Conservation (phyloP, 2,888 invertebrate genomes). For the Aelia acuminata region DNA sequence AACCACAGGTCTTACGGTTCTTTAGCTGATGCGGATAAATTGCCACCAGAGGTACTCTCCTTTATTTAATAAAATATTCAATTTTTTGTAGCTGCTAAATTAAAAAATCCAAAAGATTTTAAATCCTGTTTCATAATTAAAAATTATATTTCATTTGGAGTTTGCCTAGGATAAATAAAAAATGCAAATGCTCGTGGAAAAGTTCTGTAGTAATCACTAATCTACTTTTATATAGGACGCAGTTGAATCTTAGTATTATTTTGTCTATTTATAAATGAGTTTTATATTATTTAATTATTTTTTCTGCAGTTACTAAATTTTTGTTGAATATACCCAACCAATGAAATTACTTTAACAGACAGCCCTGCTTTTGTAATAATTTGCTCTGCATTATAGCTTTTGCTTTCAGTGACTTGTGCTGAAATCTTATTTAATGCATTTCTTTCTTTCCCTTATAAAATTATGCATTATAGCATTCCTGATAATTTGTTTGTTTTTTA, state of each 20-base stretch:
- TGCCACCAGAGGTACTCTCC: no score
- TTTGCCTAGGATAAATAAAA: background rate
- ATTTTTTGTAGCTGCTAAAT: background rate
- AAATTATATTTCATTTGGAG: background rate
- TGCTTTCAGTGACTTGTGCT: slow-evolving; percentile 45
- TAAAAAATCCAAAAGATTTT: background rate
- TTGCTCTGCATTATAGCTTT: slow-evolving; percentile 48
- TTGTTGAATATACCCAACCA: background rate
- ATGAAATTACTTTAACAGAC: background rate
- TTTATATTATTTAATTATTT: background rate
- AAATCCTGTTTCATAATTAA: background rate
- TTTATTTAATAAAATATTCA: background rate
- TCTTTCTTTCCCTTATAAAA: slow-evolving; percentile 39
- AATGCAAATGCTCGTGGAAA: background rate
- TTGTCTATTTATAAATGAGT: no score
- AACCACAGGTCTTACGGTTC: no score
- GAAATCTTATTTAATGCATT: slow-evolving; percentile 32
- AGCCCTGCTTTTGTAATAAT: slow-evolving; percentile 49
- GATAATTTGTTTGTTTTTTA: slow-evolving; percentile 33
- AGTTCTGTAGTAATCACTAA: background rate
- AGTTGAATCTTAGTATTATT: background rate
- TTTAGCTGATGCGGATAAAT: no score
- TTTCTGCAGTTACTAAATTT: background rate
- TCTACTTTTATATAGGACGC: background rate
- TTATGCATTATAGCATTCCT: slow-evolving; percentile 39